Percentiles rank a stretch among this genome's conserved stretches.
Conservation (phyloP, 2,888 invertebrate species). For the Sabatieria punctata region DNA sequence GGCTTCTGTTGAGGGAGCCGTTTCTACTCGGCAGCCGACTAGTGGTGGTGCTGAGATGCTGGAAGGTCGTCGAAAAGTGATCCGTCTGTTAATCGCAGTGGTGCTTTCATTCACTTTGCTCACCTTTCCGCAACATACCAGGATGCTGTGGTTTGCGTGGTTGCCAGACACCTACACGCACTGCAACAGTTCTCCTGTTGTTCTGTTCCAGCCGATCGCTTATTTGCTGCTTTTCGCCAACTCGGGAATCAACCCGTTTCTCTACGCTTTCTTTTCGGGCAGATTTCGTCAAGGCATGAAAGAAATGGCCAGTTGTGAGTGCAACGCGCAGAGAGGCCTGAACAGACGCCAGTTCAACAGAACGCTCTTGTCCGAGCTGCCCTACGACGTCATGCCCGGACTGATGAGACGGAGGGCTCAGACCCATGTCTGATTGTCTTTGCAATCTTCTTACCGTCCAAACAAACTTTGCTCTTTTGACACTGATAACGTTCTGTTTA, state of each 20-base stretch:
- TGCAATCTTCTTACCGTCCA: too few species aligned
- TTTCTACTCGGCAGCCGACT: too few species aligned
- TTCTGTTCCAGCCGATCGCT: slow-evolving; percentile 47
- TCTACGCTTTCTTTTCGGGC: slow-evolving; percentile 67
- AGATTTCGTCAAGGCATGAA: slow-evolving; percentile 68
- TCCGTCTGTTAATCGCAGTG: slow-evolving; percentile 70
- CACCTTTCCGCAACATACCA: slow-evolving; percentile 70
- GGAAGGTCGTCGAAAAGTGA: slow-evolving; percentile 60
- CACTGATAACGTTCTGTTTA: too few species aligned
- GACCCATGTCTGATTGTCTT: too few species aligned
- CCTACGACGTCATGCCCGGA: too few species aligned
- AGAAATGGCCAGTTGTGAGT: slow-evolving; percentile 51
- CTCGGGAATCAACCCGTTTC: slow-evolving; percentile 70
- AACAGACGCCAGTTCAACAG: too few species aligned
- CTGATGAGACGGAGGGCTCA: too few species aligned
- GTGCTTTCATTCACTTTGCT: slow-evolving; percentile 72
- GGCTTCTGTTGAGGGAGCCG: too few species aligned
- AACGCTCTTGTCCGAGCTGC: too few species aligned
- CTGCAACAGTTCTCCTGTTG: not conserved
- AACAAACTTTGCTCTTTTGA: too few species aligned
- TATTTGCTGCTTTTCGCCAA: slow-evolving; percentile 73
- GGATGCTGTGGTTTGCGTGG: slow-evolving; percentile 41
- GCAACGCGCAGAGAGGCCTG: too few species aligned
- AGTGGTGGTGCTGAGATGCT: too few species aligned
- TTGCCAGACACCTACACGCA: not conserved